Conservation (phyloP, 2,888 invertebrate genomes). For the Cantharis rufa region DNA sequence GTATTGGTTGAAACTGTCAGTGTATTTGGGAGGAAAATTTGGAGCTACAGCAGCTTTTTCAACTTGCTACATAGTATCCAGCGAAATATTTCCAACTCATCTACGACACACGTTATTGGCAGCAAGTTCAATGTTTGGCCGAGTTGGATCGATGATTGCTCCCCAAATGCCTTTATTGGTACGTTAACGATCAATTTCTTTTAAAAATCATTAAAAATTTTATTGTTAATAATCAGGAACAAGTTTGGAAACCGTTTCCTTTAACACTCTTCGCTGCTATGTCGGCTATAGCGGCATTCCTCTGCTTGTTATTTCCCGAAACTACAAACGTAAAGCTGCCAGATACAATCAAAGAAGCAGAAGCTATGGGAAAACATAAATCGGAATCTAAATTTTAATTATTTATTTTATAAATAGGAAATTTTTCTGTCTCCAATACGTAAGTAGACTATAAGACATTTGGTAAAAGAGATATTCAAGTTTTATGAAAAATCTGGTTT, state of each 20-base stretch:
- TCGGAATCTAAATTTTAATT: background rate
- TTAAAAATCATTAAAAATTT: background rate
- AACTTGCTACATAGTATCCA: slow-evolving; percentile 68
- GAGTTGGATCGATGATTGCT: slow-evolving; percentile 67
- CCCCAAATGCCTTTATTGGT: slow-evolving; percentile 72
- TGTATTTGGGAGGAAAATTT: slow-evolving; percentile 67
- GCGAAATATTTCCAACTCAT: slow-evolving; percentile 71
- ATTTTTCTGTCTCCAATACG: background rate
- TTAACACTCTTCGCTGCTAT: slow-evolving; percentile 67
- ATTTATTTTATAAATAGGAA: background rate
- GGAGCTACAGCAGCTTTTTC: slow-evolving; percentile 69
- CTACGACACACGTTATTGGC: slow-evolving; percentile 67
- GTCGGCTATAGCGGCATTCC: slow-evolving; percentile 63
- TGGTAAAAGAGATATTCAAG: too few relatives aligned
- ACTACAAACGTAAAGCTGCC: slow-evolving; percentile 67
- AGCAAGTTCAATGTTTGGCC: slow-evolving; percentile 67
- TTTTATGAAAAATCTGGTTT: too few relatives aligned
- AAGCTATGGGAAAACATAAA: slow-evolving; percentile 54
- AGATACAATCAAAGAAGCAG: slow-evolving; percentile 73
- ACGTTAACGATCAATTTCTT: slow-evolving; percentile 40
- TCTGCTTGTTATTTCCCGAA: slow-evolving; percentile 71
- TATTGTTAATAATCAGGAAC: slow-evolving; percentile 41
- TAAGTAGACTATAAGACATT: too few relatives aligned
- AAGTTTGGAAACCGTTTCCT: slow-evolving; percentile 60
- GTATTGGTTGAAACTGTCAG: slow-evolving; percentile 58